Base-by-base conservation (phyloP, 1,140 invertebrate species). In the Tigriopus japonicus region DNA sequence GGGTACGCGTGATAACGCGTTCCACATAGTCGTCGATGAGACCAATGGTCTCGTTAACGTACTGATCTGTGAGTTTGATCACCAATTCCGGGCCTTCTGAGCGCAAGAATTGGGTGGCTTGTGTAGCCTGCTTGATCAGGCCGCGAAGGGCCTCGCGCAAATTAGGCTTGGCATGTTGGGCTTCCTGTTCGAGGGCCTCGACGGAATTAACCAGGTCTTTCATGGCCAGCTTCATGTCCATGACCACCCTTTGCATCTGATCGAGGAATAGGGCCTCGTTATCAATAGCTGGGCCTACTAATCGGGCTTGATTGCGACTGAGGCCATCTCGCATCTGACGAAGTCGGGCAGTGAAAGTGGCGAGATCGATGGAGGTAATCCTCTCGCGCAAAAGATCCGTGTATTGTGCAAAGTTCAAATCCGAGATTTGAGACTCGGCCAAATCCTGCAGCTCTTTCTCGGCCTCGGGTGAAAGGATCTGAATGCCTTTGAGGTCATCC, bases 371-470 rank as follows among this genome's bases (percentile, higher is more conserved):
- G 13, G 35, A n/a, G 14, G 59, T 61, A 6, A 61, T 49, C 13
- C 23, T n/a, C 23, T 61, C 43, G 12, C 53, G 42, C 17, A 61
- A n/a, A 10, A 61, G 59, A 15, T 41, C 19, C 1, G 51, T 61
- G 40, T 56, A 61, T 9, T 19, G 19, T 14, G 49, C 35, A 23
- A 61, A 61, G 51, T 61, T 51, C 21, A 61, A 15, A 19, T 61
- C 59, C 15, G 59, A 61, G 15, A 61, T 61, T 24, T 61, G 5
- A 1, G 59, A 53, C 19, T 61, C 59, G n/a, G 59, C 59, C 51
- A 61, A 40, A 10, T 49, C 17, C 59, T 15, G 14, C 6, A 61
- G 23, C n/a, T 61, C 45, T 13, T 13, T 13, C n/a, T 21, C 42
- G 24, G 59, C 45, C 51, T 53, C 14, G 17, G 59, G 21, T 24